phyloP scores from a whole-genome alignment of 2,797 vertebrate species.

The Apodemus agrarius region DNA sequence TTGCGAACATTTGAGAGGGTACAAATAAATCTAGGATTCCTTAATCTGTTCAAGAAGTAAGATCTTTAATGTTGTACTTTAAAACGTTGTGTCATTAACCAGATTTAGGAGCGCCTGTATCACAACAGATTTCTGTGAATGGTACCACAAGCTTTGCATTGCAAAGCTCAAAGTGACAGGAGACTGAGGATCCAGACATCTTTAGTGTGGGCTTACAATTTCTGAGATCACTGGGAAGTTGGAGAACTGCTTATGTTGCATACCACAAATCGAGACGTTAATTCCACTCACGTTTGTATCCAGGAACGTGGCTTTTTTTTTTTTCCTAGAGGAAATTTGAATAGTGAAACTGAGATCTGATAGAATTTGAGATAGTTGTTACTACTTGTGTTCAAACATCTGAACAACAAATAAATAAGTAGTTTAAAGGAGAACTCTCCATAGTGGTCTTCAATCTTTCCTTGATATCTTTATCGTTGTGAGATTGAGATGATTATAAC shows the following conservation, averaged over 20 bases:
- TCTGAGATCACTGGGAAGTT: background rate
- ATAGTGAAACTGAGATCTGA: background rate
- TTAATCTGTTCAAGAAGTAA: background rate
- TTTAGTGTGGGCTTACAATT: background rate
- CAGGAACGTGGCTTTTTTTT: background rate
- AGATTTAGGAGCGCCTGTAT: background rate
- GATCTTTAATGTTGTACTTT: background rate
- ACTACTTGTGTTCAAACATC: background rate
- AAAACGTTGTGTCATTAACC: background rate
- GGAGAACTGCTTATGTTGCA: background rate
- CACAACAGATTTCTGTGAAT: background rate
- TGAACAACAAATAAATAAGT: background rate
- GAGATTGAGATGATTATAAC: background rate
- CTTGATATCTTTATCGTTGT: background rate
- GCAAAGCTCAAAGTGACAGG: background rate
- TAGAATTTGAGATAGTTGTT: background rate
- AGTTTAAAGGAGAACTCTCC: background rate
- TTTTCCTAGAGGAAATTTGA: background rate
- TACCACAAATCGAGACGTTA: conserved; percentile 14
- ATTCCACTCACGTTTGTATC: conserved; percentile 36
- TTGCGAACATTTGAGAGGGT: background rate
- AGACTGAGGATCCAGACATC: conserved; percentile 10
- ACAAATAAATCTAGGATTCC: background rate
- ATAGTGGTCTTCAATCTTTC: background rate
- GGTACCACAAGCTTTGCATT: background rate